Base-by-base conservation (phyloP, 2,888 invertebrate genomes). In the Timandra comae region DNA sequence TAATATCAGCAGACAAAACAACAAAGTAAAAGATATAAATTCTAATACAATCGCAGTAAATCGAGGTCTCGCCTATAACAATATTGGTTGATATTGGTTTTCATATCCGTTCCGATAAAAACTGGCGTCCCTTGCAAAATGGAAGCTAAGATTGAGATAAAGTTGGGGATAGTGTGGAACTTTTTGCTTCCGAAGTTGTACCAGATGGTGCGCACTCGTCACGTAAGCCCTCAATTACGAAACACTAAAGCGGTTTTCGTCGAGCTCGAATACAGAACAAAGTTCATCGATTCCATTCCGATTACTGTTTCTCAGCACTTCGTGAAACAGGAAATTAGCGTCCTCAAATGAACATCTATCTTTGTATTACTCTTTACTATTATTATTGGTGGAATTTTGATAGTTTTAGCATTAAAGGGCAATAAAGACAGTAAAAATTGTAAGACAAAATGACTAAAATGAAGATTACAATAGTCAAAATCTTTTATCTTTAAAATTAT, bases 141-240 rank as follows among this genome's bases (percentile, higher is more conserved):
- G 66, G 70, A 72, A 75, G 73, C 70, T 77, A 71, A 75, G 70
- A 76, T 77, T 72, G 74, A 78, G 79, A 79, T 78, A 76, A 81
- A 80, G 74, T 80, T 79, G 56, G 59, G 61, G 67, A 63, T 70
- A 69, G 71, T 67, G 56, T 40, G 54, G 58, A 76, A 75, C 64
- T 76, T 77, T 79, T 78, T 71, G 70, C 63, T 58, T 62, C 47
- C 52, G 52, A 66, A 73, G 69, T 75, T 73, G 63, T 51, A 68
- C 63, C 79, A 81, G 79, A 73, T 81, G 81, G 49, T 71, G 66
- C 66, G 59, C 53, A 70, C 64, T 74, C 77, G 78, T 77, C 82
- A 82, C 82, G 81, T 82, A 82, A 82, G 78, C 75, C 78, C 74
- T 76, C 84, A 84, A 82, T 84, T 82, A 84, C 81, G 75, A 77